phyloP scores from a whole-genome alignment of 1,140 invertebrate species.

The Octopus sinensis region DNA sequence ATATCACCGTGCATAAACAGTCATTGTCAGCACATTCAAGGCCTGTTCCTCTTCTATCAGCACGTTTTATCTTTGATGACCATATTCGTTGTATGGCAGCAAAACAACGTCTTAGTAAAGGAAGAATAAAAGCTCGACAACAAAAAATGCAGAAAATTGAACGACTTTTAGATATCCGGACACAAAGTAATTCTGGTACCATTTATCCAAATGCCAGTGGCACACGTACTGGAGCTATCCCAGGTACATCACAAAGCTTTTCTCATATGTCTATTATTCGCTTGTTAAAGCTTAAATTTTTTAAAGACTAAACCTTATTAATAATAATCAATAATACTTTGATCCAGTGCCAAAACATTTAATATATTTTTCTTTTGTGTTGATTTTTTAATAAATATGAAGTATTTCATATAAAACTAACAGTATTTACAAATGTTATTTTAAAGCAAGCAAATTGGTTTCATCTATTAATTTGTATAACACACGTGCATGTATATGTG shows the following conservation, averaged over 20 bases:
- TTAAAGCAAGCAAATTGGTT: too few relatives aligned
- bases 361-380: too few relatives aligned
- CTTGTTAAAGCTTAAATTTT: too few relatives aligned
- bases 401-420: too few relatives aligned
- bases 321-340: too few relatives aligned
- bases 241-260: neutral
- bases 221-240: slow-evolving; percentile 21
- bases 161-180: slow-evolving; percentile 77
- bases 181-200: slow-evolving; percentile 22
- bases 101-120: slow-evolving; percentile 75
- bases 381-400: too few relatives aligned
- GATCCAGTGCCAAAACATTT: too few relatives aligned
- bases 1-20: slow-evolving; percentile 89
- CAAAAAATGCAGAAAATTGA: slow-evolving; percentile 85
- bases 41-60: slow-evolving; percentile 71
- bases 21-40: slow-evolving; percentile 42
- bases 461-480: too few relatives aligned
- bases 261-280: neutral
- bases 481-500: too few relatives aligned
- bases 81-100: slow-evolving; percentile 96
- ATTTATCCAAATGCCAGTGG: neutral
- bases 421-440: too few relatives aligned
- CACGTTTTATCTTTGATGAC: slow-evolving; percentile 97
- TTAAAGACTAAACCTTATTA: too few relatives aligned
- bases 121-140: slow-evolving; percentile 82